Conservation (phyloP, 2,888 invertebrate genomes). For the Chaitophorus viminalis region DNA sequence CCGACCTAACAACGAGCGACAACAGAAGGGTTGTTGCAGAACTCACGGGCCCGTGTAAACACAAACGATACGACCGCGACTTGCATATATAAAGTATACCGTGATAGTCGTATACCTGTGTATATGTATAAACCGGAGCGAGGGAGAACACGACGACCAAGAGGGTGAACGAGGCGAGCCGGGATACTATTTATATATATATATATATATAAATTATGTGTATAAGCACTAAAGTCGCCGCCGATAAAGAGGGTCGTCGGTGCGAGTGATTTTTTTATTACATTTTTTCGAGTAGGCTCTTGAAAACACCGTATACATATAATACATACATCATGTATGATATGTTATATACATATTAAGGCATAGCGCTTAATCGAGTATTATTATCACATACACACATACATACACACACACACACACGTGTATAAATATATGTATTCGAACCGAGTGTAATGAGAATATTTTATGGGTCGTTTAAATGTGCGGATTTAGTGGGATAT, state of each 20-base stretch:
- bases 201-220: too few species aligned
- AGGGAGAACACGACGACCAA: neutral
- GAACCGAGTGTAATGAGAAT: too few species aligned
- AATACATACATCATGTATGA: too few species aligned
- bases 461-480: too few species aligned
- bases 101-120: too few species aligned
- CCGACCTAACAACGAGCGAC: neutral
- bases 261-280: constrained; percentile 14
- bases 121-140: neutral
- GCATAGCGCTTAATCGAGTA: constrained; percentile 39
- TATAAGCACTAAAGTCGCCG: too few species aligned
- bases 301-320: constrained; percentile 21
- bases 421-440: neutral
- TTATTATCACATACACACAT: constrained; percentile 7
- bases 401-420: neutral
- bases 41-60: neutral
- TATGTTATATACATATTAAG: neutral
- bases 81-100: neutral
- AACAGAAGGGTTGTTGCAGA: neutral
- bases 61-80: neutral
- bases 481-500: too few species aligned
- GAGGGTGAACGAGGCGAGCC: neutral
- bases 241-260: constrained; percentile 26
- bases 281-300: constrained; percentile 36
- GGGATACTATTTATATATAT: too few species aligned